These are phyloP conservation scores for Paradoxurus hermaphroditus DNA, from an alignment of 2,113 vertebrate genomes.

Conservation along the genomic window DNA sequence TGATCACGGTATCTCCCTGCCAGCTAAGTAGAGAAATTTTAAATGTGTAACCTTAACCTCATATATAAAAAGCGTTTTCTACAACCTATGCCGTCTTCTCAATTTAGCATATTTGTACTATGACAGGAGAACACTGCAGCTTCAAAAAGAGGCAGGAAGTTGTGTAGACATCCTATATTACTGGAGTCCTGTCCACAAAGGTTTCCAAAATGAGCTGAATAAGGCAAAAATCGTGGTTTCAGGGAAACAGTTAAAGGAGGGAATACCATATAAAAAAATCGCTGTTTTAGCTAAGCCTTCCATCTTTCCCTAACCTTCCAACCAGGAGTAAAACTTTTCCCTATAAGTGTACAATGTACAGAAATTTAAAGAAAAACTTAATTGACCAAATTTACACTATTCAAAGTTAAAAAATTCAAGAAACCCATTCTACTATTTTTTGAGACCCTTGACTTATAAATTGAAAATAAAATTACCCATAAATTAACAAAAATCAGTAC, in stretches of 20 bases:
- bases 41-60: not conserved
- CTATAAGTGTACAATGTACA: not conserved
- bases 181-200: not conserved
- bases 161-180: not conserved
- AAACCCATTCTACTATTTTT: not conserved
- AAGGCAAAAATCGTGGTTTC: slow-evolving; percentile 37
- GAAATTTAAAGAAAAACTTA: not conserved
- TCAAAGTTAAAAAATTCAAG: not conserved
- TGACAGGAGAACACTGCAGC: not conserved
- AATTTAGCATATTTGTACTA: not conserved
- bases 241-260: not conserved
- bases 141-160: not conserved
- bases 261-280: not conserved
- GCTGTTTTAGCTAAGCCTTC: not conserved
- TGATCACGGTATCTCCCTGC: not conserved
- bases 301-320: not conserved
- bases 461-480: slow-evolving; percentile 37
- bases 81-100: not conserved
- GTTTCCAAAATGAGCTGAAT: slow-evolving; percentile 27
- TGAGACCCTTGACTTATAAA: not conserved
- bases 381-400: slow-evolving; percentile 22
- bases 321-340: not conserved
- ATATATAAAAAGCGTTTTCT: not conserved
- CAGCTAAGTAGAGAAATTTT: not conserved
- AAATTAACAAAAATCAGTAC: slow-evolving; percentile 33